Base-by-base conservation (phyloP, 2,888 invertebrate genomes). In the Cremastinae sp. region DNA sequence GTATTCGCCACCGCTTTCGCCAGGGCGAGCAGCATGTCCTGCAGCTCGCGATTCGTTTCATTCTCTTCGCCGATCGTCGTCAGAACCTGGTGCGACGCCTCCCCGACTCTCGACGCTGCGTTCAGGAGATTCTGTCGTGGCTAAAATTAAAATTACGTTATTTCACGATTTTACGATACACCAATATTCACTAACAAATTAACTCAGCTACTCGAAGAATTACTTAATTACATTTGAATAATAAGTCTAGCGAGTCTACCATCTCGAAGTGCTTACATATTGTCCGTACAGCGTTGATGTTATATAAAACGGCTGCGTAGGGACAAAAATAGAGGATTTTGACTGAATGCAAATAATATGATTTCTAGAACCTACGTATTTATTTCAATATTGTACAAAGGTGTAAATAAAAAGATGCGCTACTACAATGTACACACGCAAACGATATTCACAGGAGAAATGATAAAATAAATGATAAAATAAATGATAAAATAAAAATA, bases 1-100 rank as follows among this genome's bases (percentile, higher is more conserved):
- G 98, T 97, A 89, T 98, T 99, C 47, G 99, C 99, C 34, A 99
- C 99, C 0, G 96, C 97, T 90, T 99, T 99, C 4, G 99, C 99
- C 81, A 98, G 91, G 0, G 96, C 96, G 20, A 99, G 92, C 0
- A 99, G 93, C 91, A 97, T 95, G 83, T 99, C 99, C 92, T 94
- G 95, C 0, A 96, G 92, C 83, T 96, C 96, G 82, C 95, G 94
- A 88, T 94, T 95, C 79, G 95, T 94, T 10, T 94, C 94, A n/a
- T 95, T 95, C 75, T 97, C 97, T 85, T 97, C 97, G 12, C 96
- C 97, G 88, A 98, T 98, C 65, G 96, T 97, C 84, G 96, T 94
- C 64, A 99, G 93, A 0, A 99, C 97, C 84, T 96, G 95, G 56
- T 97, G 96, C 73, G 98, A 98, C 0, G 98, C 98, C 89, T 99